phyloP scores from a whole-genome alignment of 2,888 invertebrate genomes.

The Volucella bombylans region DNA sequence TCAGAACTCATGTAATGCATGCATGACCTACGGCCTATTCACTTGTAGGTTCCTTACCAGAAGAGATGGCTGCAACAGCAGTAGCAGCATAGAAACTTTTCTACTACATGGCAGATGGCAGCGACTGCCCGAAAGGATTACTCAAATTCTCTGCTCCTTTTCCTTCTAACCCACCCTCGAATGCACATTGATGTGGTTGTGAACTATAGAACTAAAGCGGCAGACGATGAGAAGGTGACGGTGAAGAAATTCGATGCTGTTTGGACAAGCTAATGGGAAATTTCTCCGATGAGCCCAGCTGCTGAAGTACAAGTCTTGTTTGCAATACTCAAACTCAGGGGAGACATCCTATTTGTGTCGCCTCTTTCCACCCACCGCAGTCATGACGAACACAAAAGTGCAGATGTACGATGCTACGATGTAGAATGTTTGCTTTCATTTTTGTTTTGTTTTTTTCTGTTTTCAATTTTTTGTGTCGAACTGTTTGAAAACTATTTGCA shows the following conservation, averaged over 20 bases:
- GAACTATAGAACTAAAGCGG: background rate
- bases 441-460: background rate
- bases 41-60: conserved; percentile 37
- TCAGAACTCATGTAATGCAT: conserved; percentile 56
- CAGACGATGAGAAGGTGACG: background rate
- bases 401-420: background rate
- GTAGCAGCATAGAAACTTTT: conserved; percentile 52
- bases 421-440: conserved; percentile 31
- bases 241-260: conserved; percentile 75
- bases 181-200: conserved; percentile 23
- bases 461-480: background rate
- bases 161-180: background rate
- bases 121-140: conserved; percentile 58
- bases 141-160: conserved; percentile 9
- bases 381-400: conserved; percentile 43
- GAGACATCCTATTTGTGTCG: conserved; percentile 47
- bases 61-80: background rate
- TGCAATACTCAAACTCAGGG: conserved; percentile 49
- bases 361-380: conserved; percentile 26
- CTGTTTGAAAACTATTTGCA: conserved; percentile 40
- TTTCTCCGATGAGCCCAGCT: conserved; percentile 73
- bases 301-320: conserved; percentile 64
- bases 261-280: conserved; percentile 81
- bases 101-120: conserved; percentile 49
- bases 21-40: conserved; percentile 70